These are phyloP conservation scores for Spilarctia lutea DNA, from an alignment of 2,888 invertebrate species.

Conservation along the genomic window DNA sequence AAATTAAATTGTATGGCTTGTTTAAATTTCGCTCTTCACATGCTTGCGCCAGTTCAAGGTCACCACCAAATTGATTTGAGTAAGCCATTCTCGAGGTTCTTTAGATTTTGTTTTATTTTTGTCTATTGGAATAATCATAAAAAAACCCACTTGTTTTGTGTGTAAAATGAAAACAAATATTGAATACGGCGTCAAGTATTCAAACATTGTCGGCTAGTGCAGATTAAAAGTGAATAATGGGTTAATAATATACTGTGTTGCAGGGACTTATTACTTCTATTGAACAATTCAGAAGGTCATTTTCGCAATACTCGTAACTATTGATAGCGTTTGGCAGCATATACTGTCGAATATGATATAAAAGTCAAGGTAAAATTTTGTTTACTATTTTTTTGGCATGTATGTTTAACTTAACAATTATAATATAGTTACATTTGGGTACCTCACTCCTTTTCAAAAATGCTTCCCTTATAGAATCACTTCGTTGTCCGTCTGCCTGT, in stretches of 20 bases:
- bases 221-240: not conserved
- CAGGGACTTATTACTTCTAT: slow-evolving; percentile 11
- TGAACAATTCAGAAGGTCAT: slow-evolving; percentile 18
- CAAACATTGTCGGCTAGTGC: not conserved
- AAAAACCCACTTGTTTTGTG: not conserved
- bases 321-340: slow-evolving; percentile 22
- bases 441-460: too few relatives aligned
- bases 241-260: not conserved
- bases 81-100: not conserved
- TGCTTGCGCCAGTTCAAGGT: not conserved
- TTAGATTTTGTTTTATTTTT: not conserved
- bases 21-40: not conserved
- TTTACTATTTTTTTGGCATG: too few relatives aligned
- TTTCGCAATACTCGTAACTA: slow-evolving; percentile 19
- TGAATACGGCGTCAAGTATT: not conserved
- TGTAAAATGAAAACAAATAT: not conserved
- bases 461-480: too few relatives aligned
- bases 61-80: not conserved
- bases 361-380: slow-evolving; percentile 47
- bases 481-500: too few relatives aligned
- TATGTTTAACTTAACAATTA: too few relatives aligned
- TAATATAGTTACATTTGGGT: not conserved
- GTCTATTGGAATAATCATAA: not conserved
- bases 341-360: slow-evolving; percentile 13
- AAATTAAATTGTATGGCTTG: not conserved